Conservation (phyloP, 2,888 invertebrate genomes). For the Electrophaes corylata region DNA sequence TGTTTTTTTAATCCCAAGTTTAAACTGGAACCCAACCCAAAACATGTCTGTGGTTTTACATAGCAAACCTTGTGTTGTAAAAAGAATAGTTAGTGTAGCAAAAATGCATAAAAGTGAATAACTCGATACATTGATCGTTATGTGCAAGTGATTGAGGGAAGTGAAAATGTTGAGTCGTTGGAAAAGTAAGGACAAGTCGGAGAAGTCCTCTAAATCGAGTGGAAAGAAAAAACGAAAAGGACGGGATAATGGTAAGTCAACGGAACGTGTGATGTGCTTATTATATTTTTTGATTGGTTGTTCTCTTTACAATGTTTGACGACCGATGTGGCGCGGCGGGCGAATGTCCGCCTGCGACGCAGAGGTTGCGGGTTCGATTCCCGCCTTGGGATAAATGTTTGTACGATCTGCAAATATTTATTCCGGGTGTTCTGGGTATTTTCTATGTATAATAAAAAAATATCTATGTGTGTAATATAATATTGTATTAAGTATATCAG, state of each 20-base stretch:
- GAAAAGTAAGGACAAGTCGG: slow-evolving; percentile 93
- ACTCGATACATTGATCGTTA: slow-evolving; percentile 28
- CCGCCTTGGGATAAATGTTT: no score
- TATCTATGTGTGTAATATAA: no score
- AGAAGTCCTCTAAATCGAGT: slow-evolving; percentile 85
- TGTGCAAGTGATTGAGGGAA: slow-evolving; percentile 40
- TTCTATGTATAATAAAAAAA: no score
- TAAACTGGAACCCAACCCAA: background rate
- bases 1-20: background rate
- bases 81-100: slow-evolving; percentile 6
- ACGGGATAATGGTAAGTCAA: slow-evolving; percentile 89
- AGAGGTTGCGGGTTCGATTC: no score
- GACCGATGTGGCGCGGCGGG: no score
- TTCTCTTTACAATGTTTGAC: no score
- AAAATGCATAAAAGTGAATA: slow-evolving; percentile 7
- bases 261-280: background rate
- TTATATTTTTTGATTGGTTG: no score
- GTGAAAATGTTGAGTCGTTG: slow-evolving; percentile 90
- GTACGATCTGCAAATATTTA: no score
- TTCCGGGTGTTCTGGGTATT: no score
- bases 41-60: slow-evolving; percentile 4
- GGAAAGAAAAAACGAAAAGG: slow-evolving; percentile 94
- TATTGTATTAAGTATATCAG: no score
- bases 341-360: no score
- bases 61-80: slow-evolving; percentile 2